Base-by-base conservation (phyloP, 2,797 vertebrate species). In the Silurus lanzhouensis region DNA sequence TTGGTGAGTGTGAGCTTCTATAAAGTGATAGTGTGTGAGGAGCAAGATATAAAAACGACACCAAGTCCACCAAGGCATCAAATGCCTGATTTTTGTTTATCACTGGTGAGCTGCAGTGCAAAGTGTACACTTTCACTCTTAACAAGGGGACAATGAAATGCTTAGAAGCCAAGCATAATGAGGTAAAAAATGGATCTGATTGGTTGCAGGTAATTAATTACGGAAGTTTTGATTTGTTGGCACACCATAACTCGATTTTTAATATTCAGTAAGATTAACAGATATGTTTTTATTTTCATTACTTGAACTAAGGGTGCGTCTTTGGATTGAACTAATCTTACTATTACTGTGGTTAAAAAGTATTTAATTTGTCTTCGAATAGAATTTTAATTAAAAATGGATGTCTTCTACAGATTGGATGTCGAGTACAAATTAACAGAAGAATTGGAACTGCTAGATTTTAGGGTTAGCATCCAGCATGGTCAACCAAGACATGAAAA, bases 81-180 rank as follows among this genome's bases (percentile, higher is more conserved):
- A 60, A 77, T 20, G 27, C 27, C 27, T 38, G 75, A 77, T 60
- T 77, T 60, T 57, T 38, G 55, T 6, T 75, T 75, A 48, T 75
- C 72, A 27, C 72, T 75, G 1, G 48, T 75, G 72, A 75, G 72
- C 72, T 75, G n/a, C 52, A 10, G 52, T 75, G 52, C 72, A 57
- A 19, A 7, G 25, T n/a, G 2, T 22, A 44, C 38, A 46, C 60
- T 46, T 80, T 48, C 38, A 9, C 12, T 63, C 4, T 44, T 38
- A 46, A 25, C 38, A 5, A 31, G 38, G 60, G 48, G 7, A 38
- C 12, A 38, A 78, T 78, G n/a, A 76, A 19, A 57, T 27, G 52
- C 72, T 76, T 27, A 31, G 74, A 38, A 38, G 38, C 38, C 38
- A 38, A 38, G 38, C 38, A 38, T 38, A 38, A 38, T 38, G 38